These are phyloP conservation scores for Liposcelis brunnea DNA, from an alignment of 2,888 invertebrate genomes.

Conservation along the genomic window DNA sequence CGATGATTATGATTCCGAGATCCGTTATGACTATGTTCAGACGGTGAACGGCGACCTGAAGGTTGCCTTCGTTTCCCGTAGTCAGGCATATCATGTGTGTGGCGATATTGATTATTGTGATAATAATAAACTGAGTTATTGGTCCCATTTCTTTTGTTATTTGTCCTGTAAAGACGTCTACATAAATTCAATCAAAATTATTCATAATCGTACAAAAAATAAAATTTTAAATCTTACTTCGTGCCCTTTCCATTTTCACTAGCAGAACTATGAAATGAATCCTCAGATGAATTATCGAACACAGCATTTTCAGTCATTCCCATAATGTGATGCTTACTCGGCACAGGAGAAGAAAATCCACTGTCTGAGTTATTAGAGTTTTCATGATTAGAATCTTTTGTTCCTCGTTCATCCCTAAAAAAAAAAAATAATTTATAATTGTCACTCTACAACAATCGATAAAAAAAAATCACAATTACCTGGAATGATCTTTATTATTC, in stretches of 20 bases:
- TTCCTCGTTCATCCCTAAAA: neutral
- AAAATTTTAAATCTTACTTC: neutral
- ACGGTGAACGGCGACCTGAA: too few species aligned
- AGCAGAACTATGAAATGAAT: neutral
- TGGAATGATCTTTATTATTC: neutral
- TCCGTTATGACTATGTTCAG: too few species aligned
- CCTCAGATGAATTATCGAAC: constrained; percentile 1
- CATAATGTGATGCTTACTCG: constrained; percentile 11
- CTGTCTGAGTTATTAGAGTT: constrained; percentile 13
- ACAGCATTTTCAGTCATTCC: constrained; percentile 3
- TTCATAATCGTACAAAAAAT: too few species aligned
- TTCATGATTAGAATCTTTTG: neutral
- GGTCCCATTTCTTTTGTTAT: too few species aligned
- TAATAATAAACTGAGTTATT: neutral
- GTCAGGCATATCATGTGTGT: too few species aligned
- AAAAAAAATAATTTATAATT: neutral
- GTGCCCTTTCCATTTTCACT: neutral
- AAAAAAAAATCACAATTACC: neutral
- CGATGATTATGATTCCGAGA: too few species aligned
- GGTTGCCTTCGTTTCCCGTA: too few species aligned
- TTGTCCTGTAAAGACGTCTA: too few species aligned
- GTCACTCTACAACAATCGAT: too few species aligned
- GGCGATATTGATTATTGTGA: neutral
- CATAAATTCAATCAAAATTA: too few species aligned
- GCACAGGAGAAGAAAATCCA: constrained; percentile 14